Evolutionary conservation across 2,797 vertebrate genomes (phyloP).

Genomic region (Limosa lapponica): DNA sequence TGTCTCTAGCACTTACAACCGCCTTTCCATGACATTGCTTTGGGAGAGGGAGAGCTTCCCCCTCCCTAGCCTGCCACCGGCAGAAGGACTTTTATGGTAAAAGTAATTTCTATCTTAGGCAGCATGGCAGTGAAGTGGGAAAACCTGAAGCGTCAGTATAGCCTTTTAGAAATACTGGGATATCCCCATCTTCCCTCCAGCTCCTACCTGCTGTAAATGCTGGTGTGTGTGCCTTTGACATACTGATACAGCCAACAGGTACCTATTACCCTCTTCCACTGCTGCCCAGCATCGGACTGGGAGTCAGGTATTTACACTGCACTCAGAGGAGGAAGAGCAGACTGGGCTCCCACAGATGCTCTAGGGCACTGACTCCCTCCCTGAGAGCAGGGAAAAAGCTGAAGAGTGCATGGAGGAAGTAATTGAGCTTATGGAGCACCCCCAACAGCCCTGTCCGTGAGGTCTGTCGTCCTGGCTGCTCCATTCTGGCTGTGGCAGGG

Average conservation of each 20-base stretch:
- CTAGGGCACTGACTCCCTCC: neutral
- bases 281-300: neutral
- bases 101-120: neutral
- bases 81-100: neutral
- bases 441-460: neutral
- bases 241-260: neutral
- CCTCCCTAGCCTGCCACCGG: neutral
- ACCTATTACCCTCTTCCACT: neutral
- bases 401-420: neutral
- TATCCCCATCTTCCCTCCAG: neutral
- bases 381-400: neutral
- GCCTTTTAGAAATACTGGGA: neutral
- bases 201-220: neutral
- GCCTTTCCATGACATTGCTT: neutral
- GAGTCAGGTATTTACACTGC: neutral
- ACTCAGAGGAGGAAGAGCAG: neutral
- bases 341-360: rapidly evolving
- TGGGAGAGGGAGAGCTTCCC: neutral
- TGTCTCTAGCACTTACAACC: neutral
- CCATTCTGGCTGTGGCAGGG: neutral
- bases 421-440: neutral
- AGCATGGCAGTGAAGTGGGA: neutral
- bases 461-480: neutral
- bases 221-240: neutral
- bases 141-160: neutral